Evolutionary conservation across 2,113 vertebrate genomes (phyloP).

Genomic region (Callipepla californica): DNA sequence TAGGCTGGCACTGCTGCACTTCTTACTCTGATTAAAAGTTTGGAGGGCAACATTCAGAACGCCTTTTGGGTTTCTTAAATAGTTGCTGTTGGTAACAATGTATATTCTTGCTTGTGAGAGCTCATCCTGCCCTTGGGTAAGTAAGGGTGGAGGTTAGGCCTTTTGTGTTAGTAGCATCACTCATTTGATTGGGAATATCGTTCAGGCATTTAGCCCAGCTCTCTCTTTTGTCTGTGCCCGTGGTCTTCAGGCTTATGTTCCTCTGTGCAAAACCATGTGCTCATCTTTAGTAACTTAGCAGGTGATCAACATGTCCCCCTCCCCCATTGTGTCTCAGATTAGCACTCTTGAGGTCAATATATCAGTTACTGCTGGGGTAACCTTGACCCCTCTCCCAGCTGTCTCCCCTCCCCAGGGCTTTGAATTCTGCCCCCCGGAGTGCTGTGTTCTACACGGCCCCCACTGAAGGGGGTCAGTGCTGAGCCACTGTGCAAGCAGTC

Average conservation of each 20-base stretch:
- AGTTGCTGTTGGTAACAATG: background rate
- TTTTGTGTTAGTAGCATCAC: background rate
- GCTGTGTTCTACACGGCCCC: rapidly evolving
- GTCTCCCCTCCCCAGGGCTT: conserved; percentile 7
- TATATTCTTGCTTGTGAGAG: background rate
- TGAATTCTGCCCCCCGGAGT: background rate
- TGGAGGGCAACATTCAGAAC: background rate
- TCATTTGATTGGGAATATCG: background rate
- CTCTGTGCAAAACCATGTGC: background rate
- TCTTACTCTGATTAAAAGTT: background rate
- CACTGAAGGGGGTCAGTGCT: background rate
- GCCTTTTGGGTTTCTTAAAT: background rate
- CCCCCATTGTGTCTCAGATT: conserved; percentile 57
- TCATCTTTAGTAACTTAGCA: conserved; percentile 52
- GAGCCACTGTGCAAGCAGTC: background rate
- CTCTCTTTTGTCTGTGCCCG: background rate
- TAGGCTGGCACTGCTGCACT: background rate
- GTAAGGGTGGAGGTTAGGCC: background rate
- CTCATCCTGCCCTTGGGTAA: background rate
- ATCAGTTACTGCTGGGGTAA: conserved; percentile 60
- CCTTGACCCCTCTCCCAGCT: conserved; percentile 63
- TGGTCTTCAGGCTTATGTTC: background rate
- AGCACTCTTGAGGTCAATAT: conserved; percentile 53
- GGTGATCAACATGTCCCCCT: conserved; percentile 38
- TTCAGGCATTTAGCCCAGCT: background rate